Percentiles rank a stretch among this genome's conserved stretches.
phyloP scores from a whole-genome alignment of 1,140 invertebrate genomes.

The Drosophila repleta region DNA sequence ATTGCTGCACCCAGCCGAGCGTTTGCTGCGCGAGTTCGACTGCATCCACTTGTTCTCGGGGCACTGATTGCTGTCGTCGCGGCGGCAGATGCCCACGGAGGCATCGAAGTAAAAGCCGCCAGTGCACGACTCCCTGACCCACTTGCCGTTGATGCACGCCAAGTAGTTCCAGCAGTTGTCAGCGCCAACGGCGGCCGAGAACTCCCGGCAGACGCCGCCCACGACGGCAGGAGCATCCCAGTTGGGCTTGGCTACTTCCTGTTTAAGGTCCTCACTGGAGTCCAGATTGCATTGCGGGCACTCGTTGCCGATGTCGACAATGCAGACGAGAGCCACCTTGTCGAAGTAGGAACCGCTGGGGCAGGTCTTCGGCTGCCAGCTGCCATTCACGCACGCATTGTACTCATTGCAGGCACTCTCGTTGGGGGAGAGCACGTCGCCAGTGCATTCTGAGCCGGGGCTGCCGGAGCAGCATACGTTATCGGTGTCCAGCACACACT shows the following conservation, averaged over 20 bases:
- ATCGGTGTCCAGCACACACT: conserved; percentile 27
- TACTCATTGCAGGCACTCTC: conserved; percentile 51
- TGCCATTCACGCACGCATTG: conserved; percentile 38
- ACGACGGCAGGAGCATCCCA: neutral
- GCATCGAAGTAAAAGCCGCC: conserved; percentile 47
- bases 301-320: conserved; percentile 16
- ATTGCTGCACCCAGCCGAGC: conserved; percentile 30
- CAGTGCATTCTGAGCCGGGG: neutral
- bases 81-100: conserved; percentile 31
- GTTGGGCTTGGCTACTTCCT: neutral
- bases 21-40: conserved; percentile 19
- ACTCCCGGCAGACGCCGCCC: conserved; percentile 20
- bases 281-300: conserved; percentile 24
- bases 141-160: conserved; percentile 49
- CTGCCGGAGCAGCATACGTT: conserved; percentile 4
- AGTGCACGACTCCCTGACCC: conserved; percentile 39
- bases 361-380: conserved; percentile 39
- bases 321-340: neutral
- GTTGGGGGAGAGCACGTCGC: neutral
- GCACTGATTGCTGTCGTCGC: conserved; percentile 31
- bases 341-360: conserved; percentile 33
- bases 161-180: conserved; percentile 51
- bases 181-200: conserved; percentile 20
- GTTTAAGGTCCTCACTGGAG: no score
- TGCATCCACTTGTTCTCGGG: conserved; percentile 41